Evolutionary conservation across 1,140 invertebrate species (phyloP), one percentile per base, ranked within the genome.

Genomic region (Saxidomus purpurata): DNA sequence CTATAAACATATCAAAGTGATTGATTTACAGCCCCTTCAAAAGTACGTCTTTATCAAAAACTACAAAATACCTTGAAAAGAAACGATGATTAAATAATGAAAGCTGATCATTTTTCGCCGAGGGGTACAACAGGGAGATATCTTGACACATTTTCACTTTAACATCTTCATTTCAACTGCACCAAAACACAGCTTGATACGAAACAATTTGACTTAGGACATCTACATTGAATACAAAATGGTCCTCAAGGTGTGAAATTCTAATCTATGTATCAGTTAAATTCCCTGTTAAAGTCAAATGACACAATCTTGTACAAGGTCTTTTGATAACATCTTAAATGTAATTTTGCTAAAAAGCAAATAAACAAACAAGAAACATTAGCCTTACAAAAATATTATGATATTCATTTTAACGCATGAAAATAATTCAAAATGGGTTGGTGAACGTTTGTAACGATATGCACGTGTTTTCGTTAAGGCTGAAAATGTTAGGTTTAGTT

Each of bases 21-120:
- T 87, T 87, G 85, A 87, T 87, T 87, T 87, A 87, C 85, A 55
- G 34, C 49, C 49, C 49, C 77, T 87, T 87, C 85, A 67, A 77
- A 79, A 87, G 71, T 87, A 77, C 71, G 71, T 79, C 76, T 79
- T 87, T 87, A 87, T 87, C 74, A 47, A 15, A 47, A 52, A 76
- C 71, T 79, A 87, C 85, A 87, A 87, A 87, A 22, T 67, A 87
- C 85, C 43, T 79, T 87, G 74, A 87, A 87, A 87, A 79, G 69
- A 59, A 87, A 77, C 49, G 55, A 87, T 79, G 85, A 87, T 87
- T 87, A 87, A 87, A 87, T 77, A 87, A 87, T 79, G 85, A 87
- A 87, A 87, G 69, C 85, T 87, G 85, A 87, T 87, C 49, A 63
- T 25, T 38, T 59, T 36, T 36, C 38, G 61, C 85, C 74, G 1